These are phyloP conservation scores for Vesta saturnalis DNA, from an alignment of 2,888 invertebrate genomes.

Conservation along the genomic window DNA sequence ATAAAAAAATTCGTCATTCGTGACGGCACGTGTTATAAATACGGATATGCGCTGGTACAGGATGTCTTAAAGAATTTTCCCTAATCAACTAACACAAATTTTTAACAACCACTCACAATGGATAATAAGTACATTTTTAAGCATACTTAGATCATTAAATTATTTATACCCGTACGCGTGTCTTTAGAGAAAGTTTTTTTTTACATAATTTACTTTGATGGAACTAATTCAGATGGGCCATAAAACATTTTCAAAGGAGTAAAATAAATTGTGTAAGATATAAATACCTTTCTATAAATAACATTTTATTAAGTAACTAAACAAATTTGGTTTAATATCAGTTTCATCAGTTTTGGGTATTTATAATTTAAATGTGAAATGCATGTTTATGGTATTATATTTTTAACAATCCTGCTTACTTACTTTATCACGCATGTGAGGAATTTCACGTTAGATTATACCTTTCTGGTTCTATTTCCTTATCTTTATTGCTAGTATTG, in stretches of 20 bases:
- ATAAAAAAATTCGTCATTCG: slow-evolving; percentile 7
- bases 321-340: not conserved
- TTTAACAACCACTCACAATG: slow-evolving; percentile 12
- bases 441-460: slow-evolving; percentile 5
- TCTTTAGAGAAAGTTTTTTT: slow-evolving; percentile 19
- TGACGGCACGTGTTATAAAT: slow-evolving; percentile 6
- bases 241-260: slow-evolving; percentile 7
- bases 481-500: slow-evolving; percentile 4
- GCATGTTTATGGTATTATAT: not conserved
- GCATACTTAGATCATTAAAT: slow-evolving; percentile 15
- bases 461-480: not conserved
- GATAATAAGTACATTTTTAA: slow-evolving; percentile 9
- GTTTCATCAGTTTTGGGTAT: not conserved
- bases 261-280: slow-evolving; percentile 1
- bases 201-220: slow-evolving; percentile 15
- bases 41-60: not conserved
- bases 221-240: slow-evolving; percentile 11
- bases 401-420: not conserved
- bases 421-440: not conserved
- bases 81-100: slow-evolving; percentile 20
- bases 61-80: slow-evolving; percentile 10
- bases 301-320: not conserved
- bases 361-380: not conserved
- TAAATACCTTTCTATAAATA: slow-evolving; percentile 7
- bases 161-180: slow-evolving; percentile 2